Conservation (phyloP, 1,140 invertebrate species). For the Papilio helenus region DNA sequence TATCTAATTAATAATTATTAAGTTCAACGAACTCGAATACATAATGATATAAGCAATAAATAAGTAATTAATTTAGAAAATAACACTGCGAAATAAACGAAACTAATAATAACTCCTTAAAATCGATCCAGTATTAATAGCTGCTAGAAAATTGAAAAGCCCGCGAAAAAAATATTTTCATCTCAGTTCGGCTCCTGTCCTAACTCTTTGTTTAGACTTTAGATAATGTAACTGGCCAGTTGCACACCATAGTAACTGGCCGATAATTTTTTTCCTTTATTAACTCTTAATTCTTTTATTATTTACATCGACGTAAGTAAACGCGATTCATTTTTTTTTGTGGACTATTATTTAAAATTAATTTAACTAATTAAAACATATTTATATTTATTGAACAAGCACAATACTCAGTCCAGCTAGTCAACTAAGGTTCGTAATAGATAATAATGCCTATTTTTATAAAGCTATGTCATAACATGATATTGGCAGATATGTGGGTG, state of each 20-base stretch:
- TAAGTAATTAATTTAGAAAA: neutral
- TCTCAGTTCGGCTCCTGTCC: neutral
- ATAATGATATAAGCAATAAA: neutral
- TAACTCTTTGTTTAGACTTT: neutral
- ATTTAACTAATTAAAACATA: too few species aligned
- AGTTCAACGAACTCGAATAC: neutral
- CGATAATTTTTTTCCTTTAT: neutral
- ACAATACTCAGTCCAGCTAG: too few species aligned
- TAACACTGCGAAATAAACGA: neutral
- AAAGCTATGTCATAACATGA: neutral
- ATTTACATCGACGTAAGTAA: neutral
- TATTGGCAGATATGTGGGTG: constrained; percentile 2
- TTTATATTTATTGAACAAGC: too few species aligned
- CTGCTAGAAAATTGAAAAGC: neutral
- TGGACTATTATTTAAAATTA: too few species aligned
- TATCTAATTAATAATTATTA: neutral
- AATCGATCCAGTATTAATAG: too few species aligned
- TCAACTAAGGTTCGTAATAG: neutral
- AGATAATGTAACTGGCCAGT: neutral
- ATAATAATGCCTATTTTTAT: neutral
- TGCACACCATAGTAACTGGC: neutral
- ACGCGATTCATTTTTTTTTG: neutral
- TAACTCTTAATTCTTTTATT: neutral
- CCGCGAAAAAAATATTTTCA: neutral
- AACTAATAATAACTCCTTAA: too few species aligned